These are phyloP conservation scores for Hedya salicella DNA, from an alignment of 2,888 invertebrate species.

Conservation along the genomic window DNA sequence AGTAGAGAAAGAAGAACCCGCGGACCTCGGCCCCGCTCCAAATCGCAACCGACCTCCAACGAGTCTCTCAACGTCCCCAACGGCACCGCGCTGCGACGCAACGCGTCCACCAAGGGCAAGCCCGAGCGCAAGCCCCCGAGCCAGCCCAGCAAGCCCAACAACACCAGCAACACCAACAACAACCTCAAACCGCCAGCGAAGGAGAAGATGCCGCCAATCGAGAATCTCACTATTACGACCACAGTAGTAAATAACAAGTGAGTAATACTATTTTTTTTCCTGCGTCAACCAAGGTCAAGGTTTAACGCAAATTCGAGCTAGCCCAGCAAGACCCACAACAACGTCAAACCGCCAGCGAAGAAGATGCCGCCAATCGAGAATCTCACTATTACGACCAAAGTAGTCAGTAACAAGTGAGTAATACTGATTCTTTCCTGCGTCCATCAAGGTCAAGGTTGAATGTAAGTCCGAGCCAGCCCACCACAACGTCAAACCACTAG, in stretches of 20 bases:
- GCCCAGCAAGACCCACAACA: not conserved
- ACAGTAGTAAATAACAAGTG: slow-evolving; percentile 65
- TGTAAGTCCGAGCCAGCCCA: slow-evolving; percentile 39
- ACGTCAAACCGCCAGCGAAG: slow-evolving; percentile 42
- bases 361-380: slow-evolving; percentile 72
- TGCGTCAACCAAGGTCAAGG: slow-evolving; percentile 63
- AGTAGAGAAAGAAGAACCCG: slow-evolving; percentile 61
- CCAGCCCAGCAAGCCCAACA: slow-evolving; percentile 20
- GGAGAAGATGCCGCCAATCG: slow-evolving; percentile 67
- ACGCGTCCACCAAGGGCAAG: slow-evolving; percentile 64
- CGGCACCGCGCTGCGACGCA: slow-evolving; percentile 61
- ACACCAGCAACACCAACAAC: not conserved
- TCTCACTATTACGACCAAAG: slow-evolving; percentile 68
- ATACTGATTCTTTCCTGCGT: too few relatives aligned
- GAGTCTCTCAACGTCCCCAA: slow-evolving; percentile 68
- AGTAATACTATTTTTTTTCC: too few relatives aligned
- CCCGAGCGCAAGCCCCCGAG: slow-evolving; percentile 38
- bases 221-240: slow-evolving; percentile 75
- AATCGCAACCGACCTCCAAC: slow-evolving; percentile 72
- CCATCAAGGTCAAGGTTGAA: slow-evolving; percentile 48
- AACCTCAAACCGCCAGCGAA: slow-evolving; percentile 42
- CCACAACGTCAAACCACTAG: not conserved
- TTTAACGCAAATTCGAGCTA: slow-evolving; percentile 40
- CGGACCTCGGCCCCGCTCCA: slow-evolving; percentile 68
- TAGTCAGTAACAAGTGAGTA: slow-evolving; percentile 47